Percentiles rank a stretch among this genome's conserved stretches.
phyloP scores from a whole-genome alignment of 2,888 invertebrate genomes.

The Pterostichus niger region DNA sequence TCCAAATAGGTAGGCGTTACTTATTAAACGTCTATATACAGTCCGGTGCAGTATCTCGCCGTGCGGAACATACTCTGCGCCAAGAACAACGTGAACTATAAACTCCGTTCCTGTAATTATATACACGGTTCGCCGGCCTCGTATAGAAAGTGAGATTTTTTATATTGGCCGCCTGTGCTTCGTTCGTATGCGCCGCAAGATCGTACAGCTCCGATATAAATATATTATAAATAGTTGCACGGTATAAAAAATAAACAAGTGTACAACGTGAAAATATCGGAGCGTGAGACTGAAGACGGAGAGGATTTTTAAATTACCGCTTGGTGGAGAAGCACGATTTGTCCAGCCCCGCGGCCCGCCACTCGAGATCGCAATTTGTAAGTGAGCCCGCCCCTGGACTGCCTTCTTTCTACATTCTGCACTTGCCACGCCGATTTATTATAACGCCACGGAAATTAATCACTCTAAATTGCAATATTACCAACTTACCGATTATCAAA shows the following conservation, averaged over 20 bases:
- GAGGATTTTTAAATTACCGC: slow-evolving; percentile 58
- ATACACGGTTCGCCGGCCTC: slow-evolving; percentile 62
- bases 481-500: slow-evolving; percentile 38
- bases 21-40: slow-evolving; percentile 72
- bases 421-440: slow-evolving; percentile 50
- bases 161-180: slow-evolving; percentile 66
- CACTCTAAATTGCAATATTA: slow-evolving; percentile 50
- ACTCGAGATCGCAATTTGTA: slow-evolving; percentile 61
- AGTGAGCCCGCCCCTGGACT: slow-evolving; percentile 58
- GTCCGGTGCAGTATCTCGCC: slow-evolving; percentile 45
- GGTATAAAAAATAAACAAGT: slow-evolving; percentile 60
- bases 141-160: slow-evolving; percentile 74
- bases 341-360: slow-evolving; percentile 11
- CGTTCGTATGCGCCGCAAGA: slow-evolving; percentile 45
- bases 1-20: slow-evolving; percentile 76
- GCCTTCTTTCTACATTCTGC: slow-evolving; percentile 41
- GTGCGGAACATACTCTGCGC: slow-evolving; percentile 39
- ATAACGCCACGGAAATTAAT: slow-evolving; percentile 40
- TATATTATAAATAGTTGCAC: slow-evolving; percentile 67
- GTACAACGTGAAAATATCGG: slow-evolving; percentile 66
- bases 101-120: slow-evolving; percentile 67
- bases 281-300: slow-evolving; percentile 61
- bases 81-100: slow-evolving; percentile 56
- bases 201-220: slow-evolving; percentile 64
- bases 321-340: slow-evolving; percentile 29